Evolutionary conservation across 2,797 vertebrate species (phyloP).

Genomic region (Chiloscyllium punctatum): DNA sequence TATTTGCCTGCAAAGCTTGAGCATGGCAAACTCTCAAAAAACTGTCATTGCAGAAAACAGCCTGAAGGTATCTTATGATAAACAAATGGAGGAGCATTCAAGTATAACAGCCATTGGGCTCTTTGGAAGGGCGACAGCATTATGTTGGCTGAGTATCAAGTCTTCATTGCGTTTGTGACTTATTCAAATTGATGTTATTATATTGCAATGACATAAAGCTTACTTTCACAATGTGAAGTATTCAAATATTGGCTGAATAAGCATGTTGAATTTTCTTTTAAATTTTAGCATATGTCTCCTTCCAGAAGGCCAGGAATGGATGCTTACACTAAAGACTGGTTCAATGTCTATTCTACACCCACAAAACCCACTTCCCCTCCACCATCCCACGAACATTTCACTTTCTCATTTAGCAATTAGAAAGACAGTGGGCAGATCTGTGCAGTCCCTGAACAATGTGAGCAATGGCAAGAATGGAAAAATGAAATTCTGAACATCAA

Average conservation of each 20-base stretch:
- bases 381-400: not conserved
- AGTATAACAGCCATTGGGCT: not conserved
- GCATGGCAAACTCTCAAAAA: not conserved
- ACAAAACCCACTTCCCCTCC: not conserved
- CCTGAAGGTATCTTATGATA: not conserved
- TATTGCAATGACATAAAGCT: not conserved
- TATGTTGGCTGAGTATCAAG: not conserved
- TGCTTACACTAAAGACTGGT: not conserved
- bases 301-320: not conserved
- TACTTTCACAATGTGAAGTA: not conserved
- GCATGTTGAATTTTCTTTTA: not conserved
- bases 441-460: no score
- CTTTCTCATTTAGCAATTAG: not conserved
- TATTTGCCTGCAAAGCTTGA: not conserved
- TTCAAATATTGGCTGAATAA: not conserved
- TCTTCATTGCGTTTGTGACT: not conserved
- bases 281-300: not conserved
- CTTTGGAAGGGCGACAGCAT: not conserved
- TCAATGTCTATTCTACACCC: not conserved
- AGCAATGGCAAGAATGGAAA: no score
- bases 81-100: not conserved
- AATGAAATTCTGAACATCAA: no score
- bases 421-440: not conserved
- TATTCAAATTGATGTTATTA: not conserved
- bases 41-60: not conserved